Percentiles rank a stretch among this genome's conserved stretches.
phyloP scores from a whole-genome alignment of 2,797 vertebrate genomes.

The Nothura maculosa region DNA sequence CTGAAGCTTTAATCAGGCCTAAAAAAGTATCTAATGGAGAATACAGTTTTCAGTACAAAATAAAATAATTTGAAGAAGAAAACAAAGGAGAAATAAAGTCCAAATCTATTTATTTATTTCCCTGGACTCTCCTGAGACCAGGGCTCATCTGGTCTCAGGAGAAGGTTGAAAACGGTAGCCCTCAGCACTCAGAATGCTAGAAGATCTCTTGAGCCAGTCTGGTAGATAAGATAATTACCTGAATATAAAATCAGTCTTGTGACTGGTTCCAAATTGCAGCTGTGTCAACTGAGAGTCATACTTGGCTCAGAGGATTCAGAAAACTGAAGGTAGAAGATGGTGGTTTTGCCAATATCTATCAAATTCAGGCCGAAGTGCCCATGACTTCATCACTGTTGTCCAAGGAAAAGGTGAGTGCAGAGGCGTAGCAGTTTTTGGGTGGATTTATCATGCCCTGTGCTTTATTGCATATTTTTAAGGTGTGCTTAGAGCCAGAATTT shows the following conservation, averaged over 20 bases:
- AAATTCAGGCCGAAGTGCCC: not conserved
- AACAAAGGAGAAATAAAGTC: not conserved
- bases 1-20: not conserved
- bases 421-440: not conserved
- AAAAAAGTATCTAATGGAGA: not conserved
- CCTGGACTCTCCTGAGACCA: too few species aligned
- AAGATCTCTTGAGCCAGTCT: not conserved
- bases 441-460: not conserved
- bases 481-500: not conserved
- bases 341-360: not conserved
- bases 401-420: not conserved
- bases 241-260: not conserved
- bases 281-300: not conserved
- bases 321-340: not conserved
- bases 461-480: not conserved
- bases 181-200: not conserved
- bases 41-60: not conserved
- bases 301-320: not conserved
- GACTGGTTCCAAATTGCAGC: not conserved
- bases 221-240: fast-evolving
- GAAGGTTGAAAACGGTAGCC: not conserved
- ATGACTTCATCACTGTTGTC: not conserved
- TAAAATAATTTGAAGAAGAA: too few species aligned
- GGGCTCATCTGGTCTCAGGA: not conserved
- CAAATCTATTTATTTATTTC: too few species aligned